These are phyloP conservation scores for Teleiodes luculella DNA, from an alignment of 2,888 invertebrate species.

Conservation along the genomic window DNA sequence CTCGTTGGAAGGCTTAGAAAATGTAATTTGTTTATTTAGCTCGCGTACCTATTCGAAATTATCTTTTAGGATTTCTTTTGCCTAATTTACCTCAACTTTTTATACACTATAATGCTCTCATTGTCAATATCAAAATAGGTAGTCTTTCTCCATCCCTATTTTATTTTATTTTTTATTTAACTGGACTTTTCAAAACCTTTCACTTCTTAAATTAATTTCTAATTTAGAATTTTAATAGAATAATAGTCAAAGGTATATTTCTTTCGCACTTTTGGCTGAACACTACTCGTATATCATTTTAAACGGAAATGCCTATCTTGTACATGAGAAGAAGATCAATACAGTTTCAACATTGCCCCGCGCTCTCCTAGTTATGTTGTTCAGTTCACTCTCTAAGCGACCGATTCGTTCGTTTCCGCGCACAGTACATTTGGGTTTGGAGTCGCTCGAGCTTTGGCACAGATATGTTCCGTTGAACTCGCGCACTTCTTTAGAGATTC, in stretches of 20 bases:
- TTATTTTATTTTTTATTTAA: no score
- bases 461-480: constrained; percentile 15
- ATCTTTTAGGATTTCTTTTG: no score
- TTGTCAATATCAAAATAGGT: neutral
- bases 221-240: constrained; percentile 6
- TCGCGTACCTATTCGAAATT: no score
- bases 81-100: no score
- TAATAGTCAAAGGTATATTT: neutral
- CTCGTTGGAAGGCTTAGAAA: no score
- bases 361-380: neutral
- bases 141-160: neutral
- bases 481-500: constrained; percentile 18
- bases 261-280: constrained; percentile 4
- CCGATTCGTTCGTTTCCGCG: constrained; percentile 15
- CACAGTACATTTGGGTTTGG: constrained; percentile 34
- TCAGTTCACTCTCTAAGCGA: constrained; percentile 10
- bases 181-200: neutral
- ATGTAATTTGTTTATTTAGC: no score
- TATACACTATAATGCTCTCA: neutral
- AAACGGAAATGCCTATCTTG: constrained; percentile 16
- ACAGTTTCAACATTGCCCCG: constrained; percentile 20
- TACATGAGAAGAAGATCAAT: constrained; percentile 29
- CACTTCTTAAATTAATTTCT: neutral
- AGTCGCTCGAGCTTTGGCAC: constrained; percentile 22
- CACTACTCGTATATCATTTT: neutral